Conservation (phyloP, 2,113 vertebrate species). For the Pelecanus crispus region DNA sequence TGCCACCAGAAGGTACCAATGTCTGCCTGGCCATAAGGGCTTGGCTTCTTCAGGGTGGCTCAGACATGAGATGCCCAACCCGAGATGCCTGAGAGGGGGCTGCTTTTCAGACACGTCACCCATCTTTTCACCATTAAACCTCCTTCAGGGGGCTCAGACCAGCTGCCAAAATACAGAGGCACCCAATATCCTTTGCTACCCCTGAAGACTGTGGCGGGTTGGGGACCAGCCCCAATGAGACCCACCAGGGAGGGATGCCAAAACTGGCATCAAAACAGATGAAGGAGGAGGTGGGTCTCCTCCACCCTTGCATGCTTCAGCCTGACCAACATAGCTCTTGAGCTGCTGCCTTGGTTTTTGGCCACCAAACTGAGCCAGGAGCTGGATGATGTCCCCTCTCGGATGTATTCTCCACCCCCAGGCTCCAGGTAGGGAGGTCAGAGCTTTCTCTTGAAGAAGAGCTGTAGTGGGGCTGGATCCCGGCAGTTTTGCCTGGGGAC, state of each 20-base stretch:
- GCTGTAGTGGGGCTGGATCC: background rate
- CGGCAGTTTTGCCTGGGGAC: background rate
- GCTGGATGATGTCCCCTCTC: background rate
- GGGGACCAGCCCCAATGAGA: background rate
- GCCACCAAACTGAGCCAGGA: background rate
- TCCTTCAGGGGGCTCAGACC: background rate
- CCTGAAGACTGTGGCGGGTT: background rate
- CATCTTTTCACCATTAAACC: background rate
- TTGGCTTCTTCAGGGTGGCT: background rate
- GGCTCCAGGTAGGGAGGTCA: background rate
- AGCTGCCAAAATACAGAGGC: background rate
- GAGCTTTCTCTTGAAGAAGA: background rate
- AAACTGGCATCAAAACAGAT: background rate
- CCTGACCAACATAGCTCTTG: background rate
- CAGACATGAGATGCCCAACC: background rate
- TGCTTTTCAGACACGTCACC: background rate
- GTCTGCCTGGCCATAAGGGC: background rate
- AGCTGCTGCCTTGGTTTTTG: background rate
- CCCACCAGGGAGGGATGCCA: background rate
- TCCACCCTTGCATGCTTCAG: background rate
- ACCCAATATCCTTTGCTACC: background rate
- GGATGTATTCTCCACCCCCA: background rate
- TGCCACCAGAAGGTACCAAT: background rate
- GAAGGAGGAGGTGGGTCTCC: background rate
- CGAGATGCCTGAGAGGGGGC: fast-evolving